phyloP scores from a whole-genome alignment of 2,113 vertebrate species.

The Bagarius yarrelli region DNA sequence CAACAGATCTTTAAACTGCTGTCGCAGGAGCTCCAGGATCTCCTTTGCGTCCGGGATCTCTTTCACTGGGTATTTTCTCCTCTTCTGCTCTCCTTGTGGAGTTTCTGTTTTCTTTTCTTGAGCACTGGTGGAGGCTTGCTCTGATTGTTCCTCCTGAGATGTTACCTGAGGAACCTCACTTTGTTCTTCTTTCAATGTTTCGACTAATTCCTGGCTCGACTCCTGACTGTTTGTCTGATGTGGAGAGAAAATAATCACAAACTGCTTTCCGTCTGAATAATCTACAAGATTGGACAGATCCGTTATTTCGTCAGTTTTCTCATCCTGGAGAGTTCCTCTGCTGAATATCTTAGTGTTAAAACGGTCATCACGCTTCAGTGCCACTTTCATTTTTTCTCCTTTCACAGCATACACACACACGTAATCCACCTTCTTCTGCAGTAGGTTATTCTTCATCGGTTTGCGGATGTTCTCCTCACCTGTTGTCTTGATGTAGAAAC shows the following conservation, averaged over 20 bases:
- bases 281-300: neutral
- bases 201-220: neutral
- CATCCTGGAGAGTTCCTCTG: neutral
- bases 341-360: neutral
- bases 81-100: neutral
- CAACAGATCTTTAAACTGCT: neutral
- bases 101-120: neutral
- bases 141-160: neutral
- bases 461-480: neutral
- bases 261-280: conserved; percentile 16
- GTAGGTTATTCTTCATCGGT: neutral
- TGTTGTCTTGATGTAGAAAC: conserved; percentile 35
- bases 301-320: neutral
- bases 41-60: conserved; percentile 15
- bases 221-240: neutral
- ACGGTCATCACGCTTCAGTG: conserved; percentile 39
- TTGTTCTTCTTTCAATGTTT: neutral
- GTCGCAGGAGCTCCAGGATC: conserved; percentile 4
- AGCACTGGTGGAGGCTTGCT: neutral
- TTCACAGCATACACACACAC: conserved; percentile 42
- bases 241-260: neutral
- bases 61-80: neutral
- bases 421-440: neutral
- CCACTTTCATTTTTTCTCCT: conserved; percentile 23
- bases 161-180: neutral